Evolutionary conservation across 2,797 vertebrate species (phyloP), one percentile per base, ranked within the genome.

Genomic region (Remorina albescens): DNA sequence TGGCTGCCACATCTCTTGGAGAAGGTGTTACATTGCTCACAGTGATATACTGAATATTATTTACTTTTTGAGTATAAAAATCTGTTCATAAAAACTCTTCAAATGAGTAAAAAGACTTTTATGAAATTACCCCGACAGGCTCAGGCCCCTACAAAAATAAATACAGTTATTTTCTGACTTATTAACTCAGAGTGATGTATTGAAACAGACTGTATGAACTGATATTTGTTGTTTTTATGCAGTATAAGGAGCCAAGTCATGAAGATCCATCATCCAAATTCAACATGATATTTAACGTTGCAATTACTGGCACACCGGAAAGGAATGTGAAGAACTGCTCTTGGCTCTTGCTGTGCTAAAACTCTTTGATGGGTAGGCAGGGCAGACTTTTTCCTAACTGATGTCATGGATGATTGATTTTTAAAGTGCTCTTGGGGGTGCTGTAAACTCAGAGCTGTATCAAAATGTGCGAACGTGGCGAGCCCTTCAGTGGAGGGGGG

Each of bases 391-490:
- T 68, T 71, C 0, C 28, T 56, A 49, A 71, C 69, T 69, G 80
- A 81, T 67, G 58, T 26, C 55, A 83, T 73, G 82, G 80, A 77
- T 67, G 74, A 76, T 66, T 82, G 74, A 86, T 78, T 81, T 80
- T 64, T 46, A 46, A 74, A 77, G 70, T 71, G 74, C 80, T 86
- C 67, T 47, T 78, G 25, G 81, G 74, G 82, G 75, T 49, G 21
- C 73, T 61, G 60, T 78, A 79, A 86, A 81, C 77, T 55, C 67
- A 62, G 69, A 84, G 54, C 71, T 10, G 49, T 75, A 61, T 73
- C 66, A 67, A 81, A 71, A 95, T 95, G 94, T 92, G 92, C 34
- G 89, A 92, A 36, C 90, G 37, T 78, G 83, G 74, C 26, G 81
- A 83, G 60, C 71, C 76, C 25, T 41, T 85, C 19, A 53, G 54